Evolutionary conservation across 2,113 vertebrate genomes (phyloP).

Genomic region (Helogale parvula): DNA sequence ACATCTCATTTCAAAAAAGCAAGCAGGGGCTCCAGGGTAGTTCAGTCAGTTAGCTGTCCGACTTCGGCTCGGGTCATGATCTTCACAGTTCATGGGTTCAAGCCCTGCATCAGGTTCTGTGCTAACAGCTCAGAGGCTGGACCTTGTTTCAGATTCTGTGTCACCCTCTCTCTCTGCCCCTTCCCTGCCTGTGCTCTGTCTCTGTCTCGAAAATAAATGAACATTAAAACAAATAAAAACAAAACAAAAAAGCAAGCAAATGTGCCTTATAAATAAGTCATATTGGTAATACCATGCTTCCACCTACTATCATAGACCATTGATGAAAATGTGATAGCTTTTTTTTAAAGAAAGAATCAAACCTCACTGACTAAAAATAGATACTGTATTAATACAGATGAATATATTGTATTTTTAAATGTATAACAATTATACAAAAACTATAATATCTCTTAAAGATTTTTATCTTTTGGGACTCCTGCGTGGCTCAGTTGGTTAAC

Average conservation of each 20-base stretch:
- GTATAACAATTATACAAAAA: background rate
- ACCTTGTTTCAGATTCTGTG: no score
- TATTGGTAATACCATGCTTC: background rate
- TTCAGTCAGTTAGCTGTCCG: no score
- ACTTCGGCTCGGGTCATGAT: no score
- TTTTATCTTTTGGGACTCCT: background rate
- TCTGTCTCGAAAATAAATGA: no score
- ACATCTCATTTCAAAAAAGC: constrained; percentile 1
- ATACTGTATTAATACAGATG: background rate
- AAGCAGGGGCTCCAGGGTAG: background rate
- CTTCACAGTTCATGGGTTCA: no score
- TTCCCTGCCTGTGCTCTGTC: no score
- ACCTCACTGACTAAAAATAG: background rate
- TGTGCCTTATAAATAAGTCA: background rate
- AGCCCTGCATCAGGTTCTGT: no score
- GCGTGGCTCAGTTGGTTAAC: no score
- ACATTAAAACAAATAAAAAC: background rate
- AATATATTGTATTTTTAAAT: background rate
- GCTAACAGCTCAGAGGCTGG: no score
- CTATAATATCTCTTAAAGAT: background rate
- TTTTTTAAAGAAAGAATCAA: constrained; percentile 11
- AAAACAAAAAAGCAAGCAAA: background rate
- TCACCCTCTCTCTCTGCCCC: no score
- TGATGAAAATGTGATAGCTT: background rate
- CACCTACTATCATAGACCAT: background rate